A percentile compares a stretch with the other conserved stretches of the same genome.
These are phyloP conservation scores for Hippocampus abdominalis DNA, from an alignment of 2,113 vertebrate genomes.

Conservation along the genomic window DNA sequence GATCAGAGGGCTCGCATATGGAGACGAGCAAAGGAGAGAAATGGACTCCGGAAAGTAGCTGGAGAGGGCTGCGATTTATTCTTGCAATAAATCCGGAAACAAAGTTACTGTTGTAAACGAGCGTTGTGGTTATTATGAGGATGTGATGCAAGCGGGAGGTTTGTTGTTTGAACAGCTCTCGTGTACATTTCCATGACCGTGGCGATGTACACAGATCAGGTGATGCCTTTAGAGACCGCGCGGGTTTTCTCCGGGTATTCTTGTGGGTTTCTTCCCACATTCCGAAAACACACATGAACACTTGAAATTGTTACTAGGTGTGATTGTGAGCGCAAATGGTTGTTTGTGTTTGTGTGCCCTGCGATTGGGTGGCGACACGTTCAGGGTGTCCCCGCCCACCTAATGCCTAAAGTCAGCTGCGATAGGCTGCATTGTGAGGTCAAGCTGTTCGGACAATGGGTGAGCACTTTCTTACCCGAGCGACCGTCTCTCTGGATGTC, in stretches of 20 bases:
- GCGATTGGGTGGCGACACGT: too few species aligned
- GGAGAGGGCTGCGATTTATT: conserved; percentile 19
- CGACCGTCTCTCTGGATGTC: conserved; percentile 95
- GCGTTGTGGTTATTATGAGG: conserved; percentile 13
- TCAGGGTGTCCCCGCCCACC: too few species aligned
- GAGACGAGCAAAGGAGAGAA: conserved; percentile 19
- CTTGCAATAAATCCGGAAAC: conserved; percentile 44
- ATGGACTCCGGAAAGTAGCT: conserved; percentile 29
- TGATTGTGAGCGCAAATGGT: too few species aligned
- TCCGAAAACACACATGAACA: too few species aligned
- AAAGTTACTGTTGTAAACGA: conserved; percentile 26
- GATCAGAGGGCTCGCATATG: conserved; percentile 41
- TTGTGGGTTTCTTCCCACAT: too few species aligned
- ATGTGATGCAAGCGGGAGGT: conserved; percentile 8
- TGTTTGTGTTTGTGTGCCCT: too few species aligned
- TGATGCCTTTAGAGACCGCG: not conserved
- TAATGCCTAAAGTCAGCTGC: too few species aligned
- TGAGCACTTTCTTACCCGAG: conserved; percentile 77
- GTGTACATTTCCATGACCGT: not conserved
- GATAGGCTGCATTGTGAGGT: too few species aligned
- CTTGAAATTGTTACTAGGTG: too few species aligned
- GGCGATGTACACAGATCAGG: not conserved
- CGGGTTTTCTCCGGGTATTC: too few species aligned
- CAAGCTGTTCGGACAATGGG: too few species aligned
- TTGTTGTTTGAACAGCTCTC: not conserved